Conservation (phyloP, 1,140 invertebrate genomes). For the Mya arenaria region DNA sequence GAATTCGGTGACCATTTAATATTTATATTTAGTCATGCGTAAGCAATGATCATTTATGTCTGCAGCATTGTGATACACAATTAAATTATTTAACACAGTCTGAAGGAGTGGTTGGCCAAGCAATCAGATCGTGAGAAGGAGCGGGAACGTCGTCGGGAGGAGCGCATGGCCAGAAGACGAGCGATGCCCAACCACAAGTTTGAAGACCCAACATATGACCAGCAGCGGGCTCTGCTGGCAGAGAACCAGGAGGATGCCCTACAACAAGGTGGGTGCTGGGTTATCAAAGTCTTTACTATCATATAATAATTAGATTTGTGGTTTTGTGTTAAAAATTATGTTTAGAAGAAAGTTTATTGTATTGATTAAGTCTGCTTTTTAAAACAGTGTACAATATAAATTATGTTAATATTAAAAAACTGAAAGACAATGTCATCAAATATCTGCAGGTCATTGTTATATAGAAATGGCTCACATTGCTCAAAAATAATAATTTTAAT, state of each 20-base stretch:
- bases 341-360: too few relatives aligned
- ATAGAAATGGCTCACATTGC: neutral
- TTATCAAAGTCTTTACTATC: too few relatives aligned
- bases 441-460: neutral
- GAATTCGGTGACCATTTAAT: too few relatives aligned
- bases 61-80: too few relatives aligned
- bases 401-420: neutral
- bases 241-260: slow-evolving; percentile 92
- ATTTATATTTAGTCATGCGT: too few relatives aligned
- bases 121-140: slow-evolving; percentile 88
- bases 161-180: slow-evolving; percentile 87
- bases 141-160: slow-evolving; percentile 87
- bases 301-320: too few relatives aligned
- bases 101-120: slow-evolving; percentile 94
- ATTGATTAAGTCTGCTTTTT: too few relatives aligned
- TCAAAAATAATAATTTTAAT: neutral
- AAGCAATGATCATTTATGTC: too few relatives aligned
- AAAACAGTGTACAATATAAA: too few relatives aligned
- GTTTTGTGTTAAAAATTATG: too few relatives aligned
- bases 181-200: slow-evolving; percentile 91
- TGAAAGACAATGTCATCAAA: neutral
- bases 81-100: slow-evolving; percentile 71
- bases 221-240: slow-evolving; percentile 88
- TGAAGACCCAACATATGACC: slow-evolving; percentile 90
- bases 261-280: slow-evolving; percentile 65